phyloP scores from a whole-genome alignment of 1,140 invertebrate genomes.

The Zaprionus nigranus region DNA sequence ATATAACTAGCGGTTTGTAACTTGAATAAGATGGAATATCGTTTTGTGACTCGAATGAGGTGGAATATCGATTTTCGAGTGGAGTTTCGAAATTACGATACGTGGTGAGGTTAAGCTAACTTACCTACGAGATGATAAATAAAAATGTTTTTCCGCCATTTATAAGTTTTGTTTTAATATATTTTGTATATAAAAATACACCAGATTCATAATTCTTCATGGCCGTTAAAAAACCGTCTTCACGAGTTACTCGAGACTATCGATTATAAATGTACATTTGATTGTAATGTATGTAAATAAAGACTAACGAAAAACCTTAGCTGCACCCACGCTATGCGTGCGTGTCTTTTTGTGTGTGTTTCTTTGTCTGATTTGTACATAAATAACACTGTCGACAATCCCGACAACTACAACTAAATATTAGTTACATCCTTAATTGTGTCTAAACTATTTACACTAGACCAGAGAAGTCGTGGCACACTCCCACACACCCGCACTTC shows the following conservation, averaged over 20 bases:
- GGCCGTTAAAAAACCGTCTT: conserved; percentile 37
- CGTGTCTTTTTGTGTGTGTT: conserved; percentile 3
- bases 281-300: background rate
- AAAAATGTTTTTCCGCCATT: too few relatives aligned
- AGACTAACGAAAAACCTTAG: conserved; percentile 38
- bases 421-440: conserved; percentile 61
- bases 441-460: conserved; percentile 65
- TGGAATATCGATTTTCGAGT: too few relatives aligned
- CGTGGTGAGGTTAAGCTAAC: too few relatives aligned
- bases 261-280: conserved; percentile 9
- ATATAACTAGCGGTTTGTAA: background rate
- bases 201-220: conserved; percentile 44
- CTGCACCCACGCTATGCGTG: background rate
- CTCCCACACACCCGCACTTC: background rate
- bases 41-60: too few relatives aligned
- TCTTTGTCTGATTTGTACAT: conserved; percentile 47
- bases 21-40: too few relatives aligned
- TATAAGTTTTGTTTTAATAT: conserved; percentile 21
- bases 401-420: conserved; percentile 78
- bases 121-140: too few relatives aligned
- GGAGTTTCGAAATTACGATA: too few relatives aligned
- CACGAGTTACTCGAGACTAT: conserved; percentile 12
- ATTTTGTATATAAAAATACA: conserved; percentile 34
- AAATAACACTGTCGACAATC: conserved; percentile 65
- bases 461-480: conserved; percentile 29